These are phyloP conservation scores for Alces alces DNA, from an alignment of 2,113 vertebrate species.

Conservation along the genomic window DNA sequence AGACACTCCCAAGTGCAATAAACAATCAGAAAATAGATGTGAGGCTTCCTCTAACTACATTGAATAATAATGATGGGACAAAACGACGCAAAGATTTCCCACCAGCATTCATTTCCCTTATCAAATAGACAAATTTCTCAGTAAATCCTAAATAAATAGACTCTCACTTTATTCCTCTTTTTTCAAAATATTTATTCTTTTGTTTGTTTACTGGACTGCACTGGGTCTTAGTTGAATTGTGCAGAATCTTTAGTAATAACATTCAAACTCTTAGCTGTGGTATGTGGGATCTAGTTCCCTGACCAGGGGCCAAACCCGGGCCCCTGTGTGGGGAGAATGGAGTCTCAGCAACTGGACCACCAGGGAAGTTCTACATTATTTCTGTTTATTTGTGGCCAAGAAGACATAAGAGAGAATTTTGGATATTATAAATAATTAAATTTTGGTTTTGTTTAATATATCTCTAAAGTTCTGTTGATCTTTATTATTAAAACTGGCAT, in stretches of 20 bases:
- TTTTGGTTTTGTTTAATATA: conserved; percentile 9
- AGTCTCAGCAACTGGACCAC: not conserved
- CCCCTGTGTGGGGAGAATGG: not conserved
- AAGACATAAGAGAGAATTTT: not conserved
- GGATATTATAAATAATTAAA: not conserved
- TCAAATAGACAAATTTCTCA: conserved; percentile 46
- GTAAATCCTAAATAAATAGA: conserved; percentile 31
- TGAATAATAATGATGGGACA: not conserved
- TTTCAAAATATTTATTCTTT: not conserved
- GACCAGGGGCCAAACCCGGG: not conserved
- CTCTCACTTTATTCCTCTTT: not conserved
- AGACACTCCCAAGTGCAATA: not conserved
- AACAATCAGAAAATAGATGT: conserved; percentile 14
- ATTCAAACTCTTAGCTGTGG: not conserved
- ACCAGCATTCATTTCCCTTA: conserved; percentile 29
- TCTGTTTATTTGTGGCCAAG: conserved; percentile 21
- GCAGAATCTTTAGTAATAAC: not conserved
- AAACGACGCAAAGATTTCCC: conserved; percentile 30
- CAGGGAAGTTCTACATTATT: not conserved
- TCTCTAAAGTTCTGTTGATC: not conserved
- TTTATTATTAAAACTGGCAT: conserved; percentile 5
- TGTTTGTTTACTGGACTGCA: not conserved
- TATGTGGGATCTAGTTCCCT: not conserved
- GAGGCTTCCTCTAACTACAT: not conserved
- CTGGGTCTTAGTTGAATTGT: not conserved